Evolutionary conservation across 2,888 invertebrate genomes (phyloP).

Genomic region (Tineola bisselliella): DNA sequence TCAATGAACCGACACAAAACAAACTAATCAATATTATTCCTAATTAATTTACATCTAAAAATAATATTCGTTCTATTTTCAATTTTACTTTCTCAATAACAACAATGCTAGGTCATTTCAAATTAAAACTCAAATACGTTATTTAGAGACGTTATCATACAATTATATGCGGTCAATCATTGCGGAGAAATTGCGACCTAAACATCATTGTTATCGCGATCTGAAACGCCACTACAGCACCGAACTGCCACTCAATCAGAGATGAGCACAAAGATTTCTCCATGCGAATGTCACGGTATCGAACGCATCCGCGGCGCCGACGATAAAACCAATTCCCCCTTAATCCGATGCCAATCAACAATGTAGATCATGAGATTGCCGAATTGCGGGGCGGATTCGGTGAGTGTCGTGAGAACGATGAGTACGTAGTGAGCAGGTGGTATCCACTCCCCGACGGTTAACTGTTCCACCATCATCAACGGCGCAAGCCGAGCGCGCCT

Average conservation of each 20-base stretch:
- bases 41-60: neutral
- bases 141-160: constrained; percentile 1
- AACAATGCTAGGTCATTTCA: neutral
- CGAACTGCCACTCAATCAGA: constrained; percentile 47
- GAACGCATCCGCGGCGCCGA: constrained; percentile 34
- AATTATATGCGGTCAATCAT: constrained; percentile 3
- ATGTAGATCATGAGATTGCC: constrained; percentile 51
- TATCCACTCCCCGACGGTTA: constrained; percentile 53
- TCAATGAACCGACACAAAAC: neutral
- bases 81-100: neutral
- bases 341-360: constrained; percentile 60
- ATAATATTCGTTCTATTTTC: neutral
- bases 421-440: constrained; percentile 37
- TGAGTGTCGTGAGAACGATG: constrained; percentile 60
- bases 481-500: neutral
- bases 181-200: constrained; percentile 38
- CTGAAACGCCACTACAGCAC: constrained; percentile 26
- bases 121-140: constrained; percentile 5
- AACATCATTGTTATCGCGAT: constrained; percentile 46
- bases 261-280: constrained; percentile 39
- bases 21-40: neutral
- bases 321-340: constrained; percentile 45
- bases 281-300: constrained; percentile 52
- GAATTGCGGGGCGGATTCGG: constrained; percentile 43
- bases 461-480: constrained; percentile 51